Conservation (phyloP, 2,797 vertebrate species). For the Syngnathus rostellatus region DNA sequence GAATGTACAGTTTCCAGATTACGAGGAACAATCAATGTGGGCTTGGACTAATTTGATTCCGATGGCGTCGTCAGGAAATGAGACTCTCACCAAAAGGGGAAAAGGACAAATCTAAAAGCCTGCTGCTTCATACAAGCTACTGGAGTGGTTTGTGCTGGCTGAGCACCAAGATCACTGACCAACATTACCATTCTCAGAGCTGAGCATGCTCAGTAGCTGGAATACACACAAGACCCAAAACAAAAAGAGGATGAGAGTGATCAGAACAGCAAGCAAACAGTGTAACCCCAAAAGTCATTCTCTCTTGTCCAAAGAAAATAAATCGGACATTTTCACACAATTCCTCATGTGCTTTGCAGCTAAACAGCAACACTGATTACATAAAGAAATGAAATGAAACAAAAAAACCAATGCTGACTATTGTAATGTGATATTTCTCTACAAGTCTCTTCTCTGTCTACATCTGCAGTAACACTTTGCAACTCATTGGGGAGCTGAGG, state of each 20-base stretch:
- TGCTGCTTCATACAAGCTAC: conserved; percentile 8
- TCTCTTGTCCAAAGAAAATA: background rate
- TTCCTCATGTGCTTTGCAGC: background rate
- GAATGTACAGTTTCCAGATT: background rate
- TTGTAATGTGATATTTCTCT: conserved; percentile 18
- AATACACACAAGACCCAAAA: conserved; percentile 15
- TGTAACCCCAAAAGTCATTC: conserved; percentile 27
- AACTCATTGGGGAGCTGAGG: conserved; percentile 30
- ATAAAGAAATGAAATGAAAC: conserved; percentile 3
- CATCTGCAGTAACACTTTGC: conserved; percentile 41
- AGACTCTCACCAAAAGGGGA: conserved; percentile 8
- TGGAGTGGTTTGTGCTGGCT: conserved; percentile 14
- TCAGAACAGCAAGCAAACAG: conserved; percentile 19
- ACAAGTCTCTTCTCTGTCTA: conserved; percentile 31
- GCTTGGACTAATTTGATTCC: background rate
- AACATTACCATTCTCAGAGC: conserved; percentile 24
- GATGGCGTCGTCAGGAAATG: conserved; percentile 5
- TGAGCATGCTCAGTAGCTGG: conserved; percentile 8
- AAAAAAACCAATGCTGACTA: conserved; percentile 17
- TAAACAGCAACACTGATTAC: conserved; percentile 6
- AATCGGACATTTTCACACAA: background rate
- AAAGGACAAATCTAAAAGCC: conserved; percentile 20
- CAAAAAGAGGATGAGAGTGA: conserved; percentile 9
- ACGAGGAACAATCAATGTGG: background rate
- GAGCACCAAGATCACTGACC: conserved; percentile 22